These are phyloP conservation scores for Bettongia penicillata DNA, from an alignment of 2,113 vertebrate genomes.

Conservation along the genomic window DNA sequence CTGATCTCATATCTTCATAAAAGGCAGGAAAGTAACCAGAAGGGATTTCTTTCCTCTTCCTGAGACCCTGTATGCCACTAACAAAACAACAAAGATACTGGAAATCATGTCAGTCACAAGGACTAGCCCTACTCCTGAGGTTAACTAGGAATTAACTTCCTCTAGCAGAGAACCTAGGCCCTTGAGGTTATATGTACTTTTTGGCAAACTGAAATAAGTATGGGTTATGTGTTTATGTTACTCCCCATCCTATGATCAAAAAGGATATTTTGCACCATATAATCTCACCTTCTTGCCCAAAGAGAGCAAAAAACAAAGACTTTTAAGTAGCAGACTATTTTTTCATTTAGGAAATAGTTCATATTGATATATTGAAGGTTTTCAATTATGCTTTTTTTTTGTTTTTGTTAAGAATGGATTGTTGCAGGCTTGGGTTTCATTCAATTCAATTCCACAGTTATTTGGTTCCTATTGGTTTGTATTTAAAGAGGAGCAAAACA, in stretches of 20 bases:
- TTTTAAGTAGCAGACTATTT: not conserved
- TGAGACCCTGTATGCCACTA: not conserved
- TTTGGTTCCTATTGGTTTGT: not conserved
- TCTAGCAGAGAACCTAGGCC: not conserved
- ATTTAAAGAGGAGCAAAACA: too few relatives aligned
- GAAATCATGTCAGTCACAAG: not conserved
- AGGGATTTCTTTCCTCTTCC: not conserved
- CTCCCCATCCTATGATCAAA: not conserved
- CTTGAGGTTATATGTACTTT: not conserved
- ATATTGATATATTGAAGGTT: slow-evolving; percentile 20
- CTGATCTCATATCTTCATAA: not conserved
- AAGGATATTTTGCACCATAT: slow-evolving; percentile 1
- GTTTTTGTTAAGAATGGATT: not conserved
- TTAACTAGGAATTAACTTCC: not conserved
- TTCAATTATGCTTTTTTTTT: not conserved
- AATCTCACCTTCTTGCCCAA: slow-evolving; percentile 12
- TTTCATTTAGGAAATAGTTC: slow-evolving; percentile 12
- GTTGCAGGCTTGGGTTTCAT: not conserved
- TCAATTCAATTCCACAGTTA: not conserved
- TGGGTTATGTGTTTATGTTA: not conserved
- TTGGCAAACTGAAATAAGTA: not conserved
- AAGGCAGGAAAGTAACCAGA: not conserved
- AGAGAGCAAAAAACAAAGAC: slow-evolving; percentile 14
- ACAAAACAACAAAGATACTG: not conserved
- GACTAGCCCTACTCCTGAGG: not conserved